Evolutionary conservation across 2,113 vertebrate species (phyloP).

Genomic region (Pelusios castaneus): DNA sequence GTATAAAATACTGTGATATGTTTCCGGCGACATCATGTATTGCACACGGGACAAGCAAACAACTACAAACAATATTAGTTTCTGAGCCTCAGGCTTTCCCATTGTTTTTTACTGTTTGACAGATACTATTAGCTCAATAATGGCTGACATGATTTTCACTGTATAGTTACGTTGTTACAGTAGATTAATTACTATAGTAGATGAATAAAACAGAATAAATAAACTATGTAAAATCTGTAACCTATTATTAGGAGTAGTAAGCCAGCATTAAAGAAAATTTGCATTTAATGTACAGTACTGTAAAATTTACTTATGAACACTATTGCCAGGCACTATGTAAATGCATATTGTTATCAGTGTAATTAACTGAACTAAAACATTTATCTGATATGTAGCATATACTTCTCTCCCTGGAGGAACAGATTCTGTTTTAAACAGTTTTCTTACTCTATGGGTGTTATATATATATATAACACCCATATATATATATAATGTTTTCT

Average conservation of each 20-base stretch:
- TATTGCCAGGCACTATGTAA: conserved; percentile 20
- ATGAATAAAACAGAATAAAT: conserved; percentile 41
- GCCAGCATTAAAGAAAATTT: background rate
- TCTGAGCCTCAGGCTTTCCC: background rate
- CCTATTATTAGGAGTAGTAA: background rate
- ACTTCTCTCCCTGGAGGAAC: conserved; percentile 10
- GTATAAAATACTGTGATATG: background rate
- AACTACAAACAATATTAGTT: fast-evolving
- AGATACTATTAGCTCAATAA: background rate
- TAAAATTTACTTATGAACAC: conserved; percentile 21
- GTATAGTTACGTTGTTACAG: background rate
- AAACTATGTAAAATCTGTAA: conserved; percentile 44
- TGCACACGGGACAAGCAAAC: background rate
- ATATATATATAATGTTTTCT: too few relatives aligned
- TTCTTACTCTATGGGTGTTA: conserved; percentile 37
- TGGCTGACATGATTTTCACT: background rate
- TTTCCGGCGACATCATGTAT: background rate
- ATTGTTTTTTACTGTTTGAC: background rate
- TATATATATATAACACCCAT: too few relatives aligned
- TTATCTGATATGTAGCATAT: background rate
- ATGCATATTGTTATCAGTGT: conserved; percentile 31
- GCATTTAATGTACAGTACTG: background rate
- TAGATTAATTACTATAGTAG: background rate
- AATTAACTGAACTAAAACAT: conserved; percentile 53
- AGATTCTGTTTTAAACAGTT: conserved; percentile 19